These are phyloP conservation scores for Apostichopus parvimensis DNA, from an alignment of 35 echinoderm and acorn worm species.

Conservation along the genomic window DNA sequence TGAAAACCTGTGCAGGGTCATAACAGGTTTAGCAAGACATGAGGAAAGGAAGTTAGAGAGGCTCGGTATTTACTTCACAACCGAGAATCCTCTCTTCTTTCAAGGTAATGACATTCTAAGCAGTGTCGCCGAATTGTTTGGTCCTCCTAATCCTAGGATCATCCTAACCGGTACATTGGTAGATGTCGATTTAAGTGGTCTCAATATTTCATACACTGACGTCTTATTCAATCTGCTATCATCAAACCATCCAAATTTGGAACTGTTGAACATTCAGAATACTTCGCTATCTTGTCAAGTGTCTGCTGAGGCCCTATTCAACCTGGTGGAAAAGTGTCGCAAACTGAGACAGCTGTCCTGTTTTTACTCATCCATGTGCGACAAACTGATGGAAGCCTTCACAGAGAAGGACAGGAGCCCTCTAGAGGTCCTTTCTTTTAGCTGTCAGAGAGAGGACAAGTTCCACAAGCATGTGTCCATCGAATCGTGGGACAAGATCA, in stretches of 20 bases:
- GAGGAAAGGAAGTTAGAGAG: slow-evolving; percentile 67
- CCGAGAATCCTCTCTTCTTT: slow-evolving; percentile 93
- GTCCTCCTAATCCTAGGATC: slow-evolving; percentile 69
- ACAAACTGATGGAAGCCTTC: slow-evolving; percentile 73
- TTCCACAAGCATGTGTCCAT: slow-evolving; percentile 74
- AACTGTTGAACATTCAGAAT: slow-evolving; percentile 89
- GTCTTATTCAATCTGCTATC: slow-evolving; percentile 73
- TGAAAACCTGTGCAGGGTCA: slow-evolving; percentile 67
- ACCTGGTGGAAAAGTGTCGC: slow-evolving; percentile 73
- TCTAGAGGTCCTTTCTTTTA: slow-evolving; percentile 71
- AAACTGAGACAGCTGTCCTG: slow-evolving; percentile 59
- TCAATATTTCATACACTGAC: slow-evolving; percentile 67
- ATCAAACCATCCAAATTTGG: slow-evolving; percentile 70
- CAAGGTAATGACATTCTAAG: slow-evolving; percentile 73
- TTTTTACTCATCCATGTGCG: slow-evolving; percentile 82
- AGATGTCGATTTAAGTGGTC: slow-evolving; percentile 70
- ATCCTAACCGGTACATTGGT: slow-evolving; percentile 53
- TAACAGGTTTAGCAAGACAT: slow-evolving; percentile 58
- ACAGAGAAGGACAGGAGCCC: slow-evolving; percentile 46
- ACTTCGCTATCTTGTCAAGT: slow-evolving; percentile 78
- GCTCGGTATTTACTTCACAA: slow-evolving; percentile 74
- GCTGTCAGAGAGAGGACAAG: slow-evolving; percentile 87
- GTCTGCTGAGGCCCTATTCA: slow-evolving; percentile 53
- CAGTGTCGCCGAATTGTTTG: slow-evolving; percentile 87
- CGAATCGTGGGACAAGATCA: slow-evolving; percentile 72